Evolutionary conservation across 2,797 vertebrate species (phyloP).

Genomic region (Picus viridis): DNA sequence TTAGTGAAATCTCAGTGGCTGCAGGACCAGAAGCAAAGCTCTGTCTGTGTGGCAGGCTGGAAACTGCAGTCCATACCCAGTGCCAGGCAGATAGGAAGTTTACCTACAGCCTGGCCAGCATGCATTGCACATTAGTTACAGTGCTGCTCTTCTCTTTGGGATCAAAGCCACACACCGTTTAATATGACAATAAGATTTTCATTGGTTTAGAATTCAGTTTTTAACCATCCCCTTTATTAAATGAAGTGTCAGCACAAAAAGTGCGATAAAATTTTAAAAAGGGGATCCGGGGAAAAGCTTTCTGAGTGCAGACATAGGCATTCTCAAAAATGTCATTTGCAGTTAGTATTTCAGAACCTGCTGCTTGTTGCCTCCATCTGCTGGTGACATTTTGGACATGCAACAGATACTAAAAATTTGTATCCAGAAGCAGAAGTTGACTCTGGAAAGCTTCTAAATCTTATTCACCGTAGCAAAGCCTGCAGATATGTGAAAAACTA

Average conservation of each 20-base stretch:
- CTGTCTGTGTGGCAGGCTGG: constrained; percentile 4
- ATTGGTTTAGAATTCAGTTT: constrained; percentile 44
- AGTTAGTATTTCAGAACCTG: neutral
- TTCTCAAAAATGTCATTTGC: neutral
- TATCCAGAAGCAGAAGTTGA: neutral
- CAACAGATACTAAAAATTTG: neutral
- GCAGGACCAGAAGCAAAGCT: constrained; percentile 17
- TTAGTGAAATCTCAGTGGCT: constrained; percentile 35
- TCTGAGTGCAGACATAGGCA: neutral
- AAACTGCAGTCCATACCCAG: neutral
- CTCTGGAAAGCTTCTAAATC: neutral
- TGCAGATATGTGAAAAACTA: neutral
- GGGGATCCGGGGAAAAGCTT: neutral
- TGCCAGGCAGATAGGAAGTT: neutral
- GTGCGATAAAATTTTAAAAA: neutral
- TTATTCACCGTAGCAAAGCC: neutral
- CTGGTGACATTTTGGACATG: constrained; percentile 62
- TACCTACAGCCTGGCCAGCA: neutral
- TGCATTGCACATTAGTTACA: neutral
- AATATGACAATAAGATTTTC: neutral
- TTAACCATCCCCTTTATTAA: constrained; percentile 16
- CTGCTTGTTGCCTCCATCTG: constrained; percentile 80
- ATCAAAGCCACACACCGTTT: constrained; percentile 26
- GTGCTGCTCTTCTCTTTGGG: neutral
- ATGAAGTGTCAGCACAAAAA: constrained; percentile 36